phyloP scores from a whole-genome alignment of 2,888 invertebrate genomes.

The Seladonia tumulorum region DNA sequence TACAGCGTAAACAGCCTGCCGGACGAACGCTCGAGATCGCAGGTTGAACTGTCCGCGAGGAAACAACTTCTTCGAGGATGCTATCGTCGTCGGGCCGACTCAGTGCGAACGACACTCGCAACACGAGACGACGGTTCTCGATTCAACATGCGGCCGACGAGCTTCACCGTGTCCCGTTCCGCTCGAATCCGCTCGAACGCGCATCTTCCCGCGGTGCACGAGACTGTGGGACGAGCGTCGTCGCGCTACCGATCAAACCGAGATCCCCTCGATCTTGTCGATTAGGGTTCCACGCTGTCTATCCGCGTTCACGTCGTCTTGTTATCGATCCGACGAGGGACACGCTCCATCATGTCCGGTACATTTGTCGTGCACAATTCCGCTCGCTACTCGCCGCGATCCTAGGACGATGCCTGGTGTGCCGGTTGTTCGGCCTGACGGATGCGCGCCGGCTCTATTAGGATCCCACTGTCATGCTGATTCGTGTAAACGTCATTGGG shows the following conservation, averaged over 20 bases:
- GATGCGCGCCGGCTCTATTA: constrained; percentile 21
- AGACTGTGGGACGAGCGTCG: not conserved
- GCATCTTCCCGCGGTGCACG: constrained; percentile 23
- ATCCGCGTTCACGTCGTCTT: constrained; percentile 27
- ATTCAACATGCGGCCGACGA: not conserved
- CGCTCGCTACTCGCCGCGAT: not conserved
- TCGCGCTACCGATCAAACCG: constrained; percentile 18
- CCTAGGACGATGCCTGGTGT: not conserved
- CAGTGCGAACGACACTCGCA: constrained; percentile 1
- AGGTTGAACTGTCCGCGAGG: not conserved
- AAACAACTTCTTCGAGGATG: not conserved
- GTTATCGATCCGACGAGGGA: constrained; percentile 53
- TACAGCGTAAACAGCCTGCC: not conserved
- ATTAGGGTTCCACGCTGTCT: constrained; percentile 5
- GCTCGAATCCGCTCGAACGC: constrained; percentile 10
- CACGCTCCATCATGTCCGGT: constrained; percentile 59
- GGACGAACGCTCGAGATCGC: not conserved
- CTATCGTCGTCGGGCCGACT: not conserved
- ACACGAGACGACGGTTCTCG: not conserved
- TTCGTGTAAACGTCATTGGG: constrained; percentile 23
- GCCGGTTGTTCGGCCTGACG: constrained; percentile 13
- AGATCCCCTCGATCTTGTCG: constrained; percentile 34
- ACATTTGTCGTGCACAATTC: constrained; percentile 56
- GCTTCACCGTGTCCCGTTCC: not conserved
- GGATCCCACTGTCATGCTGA: constrained; percentile 7